Conservation (phyloP, 2,888 invertebrate species). For the Tipula lateralis region DNA sequence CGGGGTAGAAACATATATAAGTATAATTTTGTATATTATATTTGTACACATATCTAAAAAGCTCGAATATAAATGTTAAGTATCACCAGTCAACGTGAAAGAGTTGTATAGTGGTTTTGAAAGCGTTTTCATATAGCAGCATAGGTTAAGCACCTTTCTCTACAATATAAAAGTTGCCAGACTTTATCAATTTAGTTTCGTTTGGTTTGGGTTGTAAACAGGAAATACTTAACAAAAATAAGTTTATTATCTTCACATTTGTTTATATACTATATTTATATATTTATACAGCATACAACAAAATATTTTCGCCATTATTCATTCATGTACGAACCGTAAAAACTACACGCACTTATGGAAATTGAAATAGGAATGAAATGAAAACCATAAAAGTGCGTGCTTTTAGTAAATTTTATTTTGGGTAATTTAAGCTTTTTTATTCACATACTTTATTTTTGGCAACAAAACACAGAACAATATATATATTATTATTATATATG, state of each 20-base stretch:
- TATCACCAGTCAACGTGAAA: not conserved
- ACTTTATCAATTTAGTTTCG: not conserved
- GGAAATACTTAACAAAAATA: not conserved
- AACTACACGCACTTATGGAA: constrained; percentile 1
- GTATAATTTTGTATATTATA: too few relatives aligned
- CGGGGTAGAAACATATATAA: not conserved
- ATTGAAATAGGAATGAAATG: not conserved
- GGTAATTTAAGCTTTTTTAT: not conserved
- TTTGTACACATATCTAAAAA: not conserved
- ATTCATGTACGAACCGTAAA: not conserved
- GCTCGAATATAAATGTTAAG: constrained; percentile 6
- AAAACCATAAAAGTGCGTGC: constrained; percentile 11
- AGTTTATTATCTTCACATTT: not conserved
- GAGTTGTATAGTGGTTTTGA: not conserved
- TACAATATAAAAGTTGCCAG: not conserved
- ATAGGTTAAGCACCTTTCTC: not conserved
- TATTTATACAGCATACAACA: not conserved
- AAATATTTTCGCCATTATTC: not conserved
- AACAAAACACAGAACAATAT: not conserved
- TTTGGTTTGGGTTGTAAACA: not conserved
- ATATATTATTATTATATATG: not conserved
- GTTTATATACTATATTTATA: not conserved
- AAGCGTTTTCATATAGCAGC: not conserved
- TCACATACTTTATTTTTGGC: not conserved
- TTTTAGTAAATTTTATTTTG: constrained; percentile 7